These are phyloP conservation scores for Ophion ellenae DNA, from an alignment of 2,888 invertebrate genomes.

Conservation along the genomic window DNA sequence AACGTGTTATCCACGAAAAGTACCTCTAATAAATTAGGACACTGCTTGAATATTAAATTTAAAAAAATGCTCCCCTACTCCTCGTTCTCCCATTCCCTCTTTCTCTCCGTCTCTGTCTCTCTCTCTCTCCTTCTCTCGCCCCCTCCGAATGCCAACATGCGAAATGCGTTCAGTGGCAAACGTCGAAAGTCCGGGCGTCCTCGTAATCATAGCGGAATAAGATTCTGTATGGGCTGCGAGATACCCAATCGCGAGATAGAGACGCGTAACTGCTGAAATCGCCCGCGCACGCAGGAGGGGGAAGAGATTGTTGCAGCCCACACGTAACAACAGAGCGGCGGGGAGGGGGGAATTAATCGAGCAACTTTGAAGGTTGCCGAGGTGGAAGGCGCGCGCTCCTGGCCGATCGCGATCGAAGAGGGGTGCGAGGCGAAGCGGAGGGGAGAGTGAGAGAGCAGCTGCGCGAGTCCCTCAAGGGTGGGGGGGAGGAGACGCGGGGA, in stretches of 20 bases:
- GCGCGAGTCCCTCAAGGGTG: not conserved
- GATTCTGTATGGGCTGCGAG: constrained; percentile 11
- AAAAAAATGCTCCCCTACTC: no score
- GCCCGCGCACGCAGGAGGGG: constrained; percentile 58
- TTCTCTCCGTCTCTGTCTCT: not conserved
- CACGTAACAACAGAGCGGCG: not conserved
- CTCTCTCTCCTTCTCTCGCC: not conserved
- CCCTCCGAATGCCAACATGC: not conserved
- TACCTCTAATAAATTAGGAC: no score
- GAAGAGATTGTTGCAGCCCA: constrained; percentile 45
- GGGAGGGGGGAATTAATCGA: not conserved
- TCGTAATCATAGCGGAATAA: not conserved
- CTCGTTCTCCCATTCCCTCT: no score
- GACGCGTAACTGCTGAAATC: not conserved
- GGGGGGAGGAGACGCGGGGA: constrained; percentile 21
- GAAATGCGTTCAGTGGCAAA: not conserved
- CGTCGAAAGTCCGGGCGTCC: not conserved
- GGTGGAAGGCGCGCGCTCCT: not conserved
- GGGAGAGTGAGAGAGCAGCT: not conserved
- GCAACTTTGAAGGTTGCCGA: not conserved
- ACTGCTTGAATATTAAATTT: no score
- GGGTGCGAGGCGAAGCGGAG: not conserved
- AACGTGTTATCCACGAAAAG: no score
- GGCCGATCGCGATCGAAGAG: not conserved
- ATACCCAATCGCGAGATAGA: constrained; percentile 39